A percentile compares a stretch with the other conserved stretches of the same genome.
Evolutionary conservation across 2,797 vertebrate genomes (phyloP).

Genomic region (Stomatorhinus walkeri): DNA sequence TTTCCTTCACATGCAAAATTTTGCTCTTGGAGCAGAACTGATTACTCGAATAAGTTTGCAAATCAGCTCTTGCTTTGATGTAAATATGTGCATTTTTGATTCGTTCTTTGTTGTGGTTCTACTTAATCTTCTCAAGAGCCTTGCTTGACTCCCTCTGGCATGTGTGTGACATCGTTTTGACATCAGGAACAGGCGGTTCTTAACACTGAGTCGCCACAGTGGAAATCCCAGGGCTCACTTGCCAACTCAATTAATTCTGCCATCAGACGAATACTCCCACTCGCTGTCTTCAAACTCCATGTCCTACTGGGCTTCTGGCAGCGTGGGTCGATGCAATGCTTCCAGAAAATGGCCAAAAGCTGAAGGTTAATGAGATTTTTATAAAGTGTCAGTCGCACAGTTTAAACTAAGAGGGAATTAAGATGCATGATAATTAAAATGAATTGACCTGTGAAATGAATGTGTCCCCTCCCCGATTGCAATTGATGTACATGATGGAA

Average conservation of each 20-base stretch:
- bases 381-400: conserved; percentile 30
- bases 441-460: conserved; percentile 44
- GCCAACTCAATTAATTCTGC: conserved; percentile 10
- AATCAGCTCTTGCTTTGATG: not conserved
- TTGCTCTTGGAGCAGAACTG: not conserved
- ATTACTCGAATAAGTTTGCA: not conserved
- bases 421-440: conserved; percentile 42
- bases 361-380: conserved; percentile 37
- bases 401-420: conserved; percentile 30
- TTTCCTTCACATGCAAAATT: conserved; percentile 4
- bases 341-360: conserved; percentile 15
- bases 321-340: conserved; percentile 9
- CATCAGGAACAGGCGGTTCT: conserved; percentile 15
- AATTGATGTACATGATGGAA: conserved; percentile 6
- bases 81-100: not conserved
- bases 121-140: not conserved
- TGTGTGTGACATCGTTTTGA: not conserved
- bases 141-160: not conserved
- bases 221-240: not conserved
- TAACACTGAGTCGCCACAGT: not conserved
- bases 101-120: not conserved
- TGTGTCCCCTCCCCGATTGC: conserved; percentile 27
- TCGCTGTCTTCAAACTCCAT: conserved; percentile 9
- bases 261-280: not conserved
- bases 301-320: conserved; percentile 15